Evolutionary conservation across 2,888 invertebrate species (phyloP), one percentile per base, ranked within the genome.

Genomic region (Drosophila helvetica): DNA sequence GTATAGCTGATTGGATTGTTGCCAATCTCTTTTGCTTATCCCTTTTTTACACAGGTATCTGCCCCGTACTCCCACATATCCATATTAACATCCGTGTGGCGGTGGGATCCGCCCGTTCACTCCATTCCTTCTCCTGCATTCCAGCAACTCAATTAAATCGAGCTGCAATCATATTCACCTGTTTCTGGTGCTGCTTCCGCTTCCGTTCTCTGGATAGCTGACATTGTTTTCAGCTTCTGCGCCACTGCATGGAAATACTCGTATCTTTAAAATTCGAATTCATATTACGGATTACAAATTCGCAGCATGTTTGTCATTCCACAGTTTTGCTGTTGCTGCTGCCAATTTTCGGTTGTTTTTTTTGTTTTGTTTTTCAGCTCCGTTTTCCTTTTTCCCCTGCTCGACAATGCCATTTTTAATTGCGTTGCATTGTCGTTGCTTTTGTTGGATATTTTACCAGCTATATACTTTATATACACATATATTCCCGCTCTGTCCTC

Each of bases 301-400:
- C 88, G 75, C 80, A 82, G 86, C 83, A 88, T 88, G 88, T 86
- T 83, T 88, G 83, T 78, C 86, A 83, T 86, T 78, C 72, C 83
- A 67, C 65, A 77, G 70, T 56, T 56, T 55, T 67, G 68, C 53
- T 43, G 45, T 59, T 56, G 63, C 50, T 53, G 52, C 17, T 65
- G 67, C 47, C 67, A 65, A 65, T 65, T 75, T 80, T 74, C 46
- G 51, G 53, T 69, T 77, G 77, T 66, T 63, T 55, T 69, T 64
- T 67, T 30, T 55, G 27, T 47, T 62, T 12, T 51, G 9, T 4
- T 47, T 73, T 55, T 48, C 19, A 10, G 15, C 33, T 27, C 10
- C 12, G 19, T 50, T 50, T 51, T 58, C 50, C 42, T 42, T 45
- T 45, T 45, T 43, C 38, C 33, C 38, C 38, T n/a, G 33, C 38